Evolutionary conservation across 2,888 invertebrate genomes (phyloP), one percentile per base, ranked within the genome.

Genomic region (Leptinotarsa rubiginosa): DNA sequence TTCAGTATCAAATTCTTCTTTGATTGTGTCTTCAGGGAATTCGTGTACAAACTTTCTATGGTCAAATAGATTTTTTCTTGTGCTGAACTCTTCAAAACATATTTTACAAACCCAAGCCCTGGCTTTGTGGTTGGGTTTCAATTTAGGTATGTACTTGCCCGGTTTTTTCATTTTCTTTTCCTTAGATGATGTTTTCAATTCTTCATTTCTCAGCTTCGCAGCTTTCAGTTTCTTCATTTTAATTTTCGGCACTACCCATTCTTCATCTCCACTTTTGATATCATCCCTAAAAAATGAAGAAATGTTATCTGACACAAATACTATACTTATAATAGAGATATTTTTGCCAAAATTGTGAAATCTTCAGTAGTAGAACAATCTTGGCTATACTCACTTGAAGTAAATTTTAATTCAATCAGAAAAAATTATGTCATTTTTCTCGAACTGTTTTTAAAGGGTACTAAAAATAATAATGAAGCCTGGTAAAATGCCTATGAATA

Each of bases 91-190:
- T 13, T 80, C 78, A 41, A 82, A 80, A 70, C 83, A 83, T 65
- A 80, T 77, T 65, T 81, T 81, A 69, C 83, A 83, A 1, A 79
- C 81, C 81, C 81, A 83, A 47, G 80, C 80, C 54, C 81, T 75
- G 1, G 82, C 81, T 74, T 81, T 81, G 56, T 81, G 82, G 47
- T 82, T 82, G 18, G 77, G 80, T 75, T 79, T 80, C 41, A 65
- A 59, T 69, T 76, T 77, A 2, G 71, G 76, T 49, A 74, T 74
- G 68, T 76, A 77, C 31, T 72, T 77, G 65, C 72, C 12, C 12
- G 47, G 18, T 75, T 68, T 69, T 70, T 69, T 75, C 70, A 65
- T 73, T 75, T 52, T 73, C 64, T 54, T 64, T 62, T 62, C 69
- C 50, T 69, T 69, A n/a, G 69, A 47, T 54, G 73, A 72, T 12